A percentile compares a stretch with the other conserved stretches of the same genome.
Conservation (phyloP, 1,140 invertebrate genomes). For the Bombus ignitus region DNA sequence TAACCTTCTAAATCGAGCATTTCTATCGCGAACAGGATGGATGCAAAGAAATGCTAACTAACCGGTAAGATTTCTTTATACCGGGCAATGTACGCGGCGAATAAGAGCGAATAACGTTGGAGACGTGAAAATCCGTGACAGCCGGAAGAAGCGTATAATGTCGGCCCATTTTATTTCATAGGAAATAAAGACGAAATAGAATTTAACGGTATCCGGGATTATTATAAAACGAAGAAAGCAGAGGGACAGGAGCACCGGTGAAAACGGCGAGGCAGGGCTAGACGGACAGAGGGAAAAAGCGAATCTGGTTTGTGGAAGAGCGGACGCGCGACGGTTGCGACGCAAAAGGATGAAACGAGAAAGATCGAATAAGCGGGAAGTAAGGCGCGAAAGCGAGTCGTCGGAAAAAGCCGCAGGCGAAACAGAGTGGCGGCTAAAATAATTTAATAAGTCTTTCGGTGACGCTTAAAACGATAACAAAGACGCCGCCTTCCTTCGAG, state of each 20-base stretch:
- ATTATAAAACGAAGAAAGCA: conserved; percentile 14
- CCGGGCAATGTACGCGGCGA: background rate
- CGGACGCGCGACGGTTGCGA: background rate
- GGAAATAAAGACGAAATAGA: conserved; percentile 43
- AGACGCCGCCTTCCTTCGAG: background rate
- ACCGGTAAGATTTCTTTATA: background rate
- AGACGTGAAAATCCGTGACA: background rate
- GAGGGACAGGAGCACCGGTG: background rate
- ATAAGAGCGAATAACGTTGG: background rate
- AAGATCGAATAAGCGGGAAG: conserved; percentile 26
- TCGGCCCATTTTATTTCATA: background rate
- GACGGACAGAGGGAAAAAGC: background rate
- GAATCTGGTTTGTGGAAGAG: conserved; percentile 39
- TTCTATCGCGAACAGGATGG: no score
- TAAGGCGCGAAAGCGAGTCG: conserved; percentile 29
- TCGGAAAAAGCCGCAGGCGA: conserved; percentile 11
- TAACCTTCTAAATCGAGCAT: no score
- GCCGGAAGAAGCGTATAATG: background rate
- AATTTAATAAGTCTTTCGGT: conserved; percentile 45
- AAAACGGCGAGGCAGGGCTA: background rate
- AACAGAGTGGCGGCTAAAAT: conserved; percentile 12
- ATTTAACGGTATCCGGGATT: conserved; percentile 42
- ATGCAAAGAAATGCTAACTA: background rate
- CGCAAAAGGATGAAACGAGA: conserved; percentile 26
- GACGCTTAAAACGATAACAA: conserved; percentile 26